These are phyloP conservation scores for Lepidurus packardi DNA, from an alignment of 1,140 invertebrate genomes.

Conservation along the genomic window DNA sequence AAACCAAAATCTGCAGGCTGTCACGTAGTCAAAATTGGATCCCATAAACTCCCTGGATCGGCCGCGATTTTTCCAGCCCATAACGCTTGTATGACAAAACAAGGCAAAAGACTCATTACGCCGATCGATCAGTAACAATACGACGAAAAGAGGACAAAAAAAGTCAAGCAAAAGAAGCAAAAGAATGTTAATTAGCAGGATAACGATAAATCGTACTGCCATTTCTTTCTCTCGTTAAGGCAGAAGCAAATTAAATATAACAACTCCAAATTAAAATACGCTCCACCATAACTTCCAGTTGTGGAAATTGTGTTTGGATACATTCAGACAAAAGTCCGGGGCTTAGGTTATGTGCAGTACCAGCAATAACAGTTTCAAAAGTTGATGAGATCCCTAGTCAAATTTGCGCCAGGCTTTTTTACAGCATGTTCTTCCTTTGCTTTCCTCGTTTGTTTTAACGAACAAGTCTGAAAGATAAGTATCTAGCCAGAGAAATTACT, in stretches of 20 bases:
- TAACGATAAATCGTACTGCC: too few relatives aligned
- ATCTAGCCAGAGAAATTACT: background rate
- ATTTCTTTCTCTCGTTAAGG: too few relatives aligned
- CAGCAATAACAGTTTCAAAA: background rate
- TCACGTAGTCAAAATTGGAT: background rate
- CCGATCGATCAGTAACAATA: too few relatives aligned
- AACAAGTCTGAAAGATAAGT: background rate
- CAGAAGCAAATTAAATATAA: too few relatives aligned
- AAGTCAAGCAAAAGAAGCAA: too few relatives aligned
- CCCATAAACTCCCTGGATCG: background rate
- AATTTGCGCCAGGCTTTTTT: background rate
- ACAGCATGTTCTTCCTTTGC: background rate
- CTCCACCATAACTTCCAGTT: too few relatives aligned
- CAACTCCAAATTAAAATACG: too few relatives aligned
- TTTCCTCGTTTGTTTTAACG: background rate
- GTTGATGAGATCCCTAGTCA: background rate
- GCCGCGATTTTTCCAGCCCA: background rate
- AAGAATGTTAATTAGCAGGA: too few relatives aligned
- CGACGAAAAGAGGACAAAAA: too few relatives aligned
- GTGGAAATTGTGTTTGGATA: too few relatives aligned
- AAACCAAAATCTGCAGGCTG: background rate
- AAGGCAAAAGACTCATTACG: too few relatives aligned
- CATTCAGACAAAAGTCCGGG: background rate
- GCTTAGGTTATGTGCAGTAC: background rate
- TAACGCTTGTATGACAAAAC: background rate